phyloP scores from a whole-genome alignment of 2,113 vertebrate species.

The Nannospalax galili region DNA sequence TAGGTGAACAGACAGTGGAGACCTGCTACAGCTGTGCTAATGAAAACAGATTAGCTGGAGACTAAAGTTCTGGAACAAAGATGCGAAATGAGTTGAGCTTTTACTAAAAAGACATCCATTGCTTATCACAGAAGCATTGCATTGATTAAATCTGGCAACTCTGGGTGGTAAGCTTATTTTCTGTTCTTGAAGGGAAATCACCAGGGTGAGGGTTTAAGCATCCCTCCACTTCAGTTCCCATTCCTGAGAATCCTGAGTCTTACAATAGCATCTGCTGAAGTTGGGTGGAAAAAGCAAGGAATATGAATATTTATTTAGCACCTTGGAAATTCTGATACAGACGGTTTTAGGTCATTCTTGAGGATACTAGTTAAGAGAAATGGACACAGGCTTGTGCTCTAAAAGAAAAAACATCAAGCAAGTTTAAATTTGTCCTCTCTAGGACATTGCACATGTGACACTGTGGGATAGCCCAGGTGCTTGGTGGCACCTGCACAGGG shows the following conservation, averaged over 20 bases:
- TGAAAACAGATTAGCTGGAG: not conserved
- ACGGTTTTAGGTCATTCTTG: not conserved
- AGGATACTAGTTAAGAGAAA: not conserved
- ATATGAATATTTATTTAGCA: too few relatives aligned
- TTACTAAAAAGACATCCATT: not conserved
- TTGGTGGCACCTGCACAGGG: accelerated
- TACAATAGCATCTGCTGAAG: not conserved
- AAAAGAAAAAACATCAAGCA: not conserved
- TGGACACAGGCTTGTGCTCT: not conserved
- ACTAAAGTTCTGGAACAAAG: not conserved
- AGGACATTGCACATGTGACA: not conserved
- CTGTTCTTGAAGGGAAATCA: not conserved
- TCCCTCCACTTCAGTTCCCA: not conserved
- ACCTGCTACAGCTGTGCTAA: too few relatives aligned
- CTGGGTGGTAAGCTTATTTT: not conserved
- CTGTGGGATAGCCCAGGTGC: not conserved
- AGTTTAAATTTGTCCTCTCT: not conserved
- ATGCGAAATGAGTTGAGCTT: too few relatives aligned
- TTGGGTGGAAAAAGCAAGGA: not conserved
- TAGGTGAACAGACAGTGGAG: not conserved
- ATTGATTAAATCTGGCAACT: not conserved
- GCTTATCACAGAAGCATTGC: not conserved
- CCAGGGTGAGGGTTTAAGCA: not conserved
- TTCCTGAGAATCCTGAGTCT: too few relatives aligned
- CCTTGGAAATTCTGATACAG: not conserved